Evolutionary conservation across 2,113 vertebrate genomes (phyloP).

Genomic region (Dicrurus megarhynchus): DNA sequence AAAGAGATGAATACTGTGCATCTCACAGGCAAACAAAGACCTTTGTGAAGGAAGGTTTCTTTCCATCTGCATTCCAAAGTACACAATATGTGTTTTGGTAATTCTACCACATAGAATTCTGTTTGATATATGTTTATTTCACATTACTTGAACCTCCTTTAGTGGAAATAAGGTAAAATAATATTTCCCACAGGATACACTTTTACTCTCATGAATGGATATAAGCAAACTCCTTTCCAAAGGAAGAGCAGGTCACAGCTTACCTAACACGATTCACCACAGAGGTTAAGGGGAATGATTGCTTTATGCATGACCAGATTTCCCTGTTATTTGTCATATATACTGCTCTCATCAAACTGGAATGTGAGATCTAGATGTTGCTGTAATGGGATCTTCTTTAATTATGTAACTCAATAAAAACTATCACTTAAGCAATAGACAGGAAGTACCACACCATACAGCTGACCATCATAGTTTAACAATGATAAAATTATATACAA

Average conservation of each 20-base stretch:
- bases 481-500: not conserved
- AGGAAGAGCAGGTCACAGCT: not conserved
- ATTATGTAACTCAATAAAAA: conserved; percentile 9
- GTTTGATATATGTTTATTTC: not conserved
- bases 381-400: conserved; percentile 3
- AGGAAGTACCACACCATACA: not conserved
- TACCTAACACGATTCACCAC: not conserved
- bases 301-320: not conserved
- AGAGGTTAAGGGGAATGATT: conserved; percentile 18
- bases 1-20: not conserved
- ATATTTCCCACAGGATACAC: not conserved
- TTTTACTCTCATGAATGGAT: not conserved
- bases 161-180: not conserved
- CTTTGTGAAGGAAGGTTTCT: not conserved
- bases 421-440: not conserved
- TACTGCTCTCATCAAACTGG: not conserved
- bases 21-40: not conserved
- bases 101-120: not conserved
- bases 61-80: not conserved
- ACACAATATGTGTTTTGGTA: not conserved
- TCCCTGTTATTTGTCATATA: not conserved
- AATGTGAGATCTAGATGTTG: not conserved
- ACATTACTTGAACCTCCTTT: not conserved
- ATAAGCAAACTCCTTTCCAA: not conserved
- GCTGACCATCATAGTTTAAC: not conserved